phyloP scores from a whole-genome alignment of 2,113 vertebrate species.

The Nettapus auritus region DNA sequence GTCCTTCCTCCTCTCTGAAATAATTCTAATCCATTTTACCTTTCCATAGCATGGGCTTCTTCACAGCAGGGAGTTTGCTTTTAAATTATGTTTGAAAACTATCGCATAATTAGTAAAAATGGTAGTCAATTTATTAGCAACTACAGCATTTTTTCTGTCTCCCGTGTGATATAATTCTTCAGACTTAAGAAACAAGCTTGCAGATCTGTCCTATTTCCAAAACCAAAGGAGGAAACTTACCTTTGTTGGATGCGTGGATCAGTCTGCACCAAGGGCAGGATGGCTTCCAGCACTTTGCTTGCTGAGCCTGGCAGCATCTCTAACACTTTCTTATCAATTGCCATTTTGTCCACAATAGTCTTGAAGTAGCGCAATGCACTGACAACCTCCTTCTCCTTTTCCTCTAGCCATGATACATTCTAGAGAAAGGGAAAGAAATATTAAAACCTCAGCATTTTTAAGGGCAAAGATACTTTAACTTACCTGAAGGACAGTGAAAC shows the following conservation, averaged over 20 bases:
- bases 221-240: slow-evolving; percentile 63
- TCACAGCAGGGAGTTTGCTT: not conserved
- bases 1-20: not conserved
- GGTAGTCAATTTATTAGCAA: not conserved
- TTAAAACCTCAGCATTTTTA: not conserved
- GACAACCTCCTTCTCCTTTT: slow-evolving; percentile 97
- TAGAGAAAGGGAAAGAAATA: slow-evolving; percentile 52
- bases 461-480: not conserved
- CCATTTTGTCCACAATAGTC: slow-evolving; percentile 99
- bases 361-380: slow-evolving; percentile 97
- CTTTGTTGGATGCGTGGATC: slow-evolving; percentile 92
- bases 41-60: not conserved
- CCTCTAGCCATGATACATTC: slow-evolving; percentile 93
- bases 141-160: not conserved
- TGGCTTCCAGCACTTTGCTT: slow-evolving; percentile 95
- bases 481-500: not conserved
- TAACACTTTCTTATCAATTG: slow-evolving; percentile 93
- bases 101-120: not conserved
- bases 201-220: accelerated
- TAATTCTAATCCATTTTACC: slow-evolving; percentile 3
- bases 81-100: not conserved
- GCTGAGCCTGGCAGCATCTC: slow-evolving; percentile 98
- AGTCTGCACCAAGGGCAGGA: slow-evolving; percentile 91
- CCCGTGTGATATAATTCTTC: accelerated
- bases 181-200: not conserved